phyloP scores from a whole-genome alignment of 2,113 vertebrate species.

The Platysternon megacephalum region DNA sequence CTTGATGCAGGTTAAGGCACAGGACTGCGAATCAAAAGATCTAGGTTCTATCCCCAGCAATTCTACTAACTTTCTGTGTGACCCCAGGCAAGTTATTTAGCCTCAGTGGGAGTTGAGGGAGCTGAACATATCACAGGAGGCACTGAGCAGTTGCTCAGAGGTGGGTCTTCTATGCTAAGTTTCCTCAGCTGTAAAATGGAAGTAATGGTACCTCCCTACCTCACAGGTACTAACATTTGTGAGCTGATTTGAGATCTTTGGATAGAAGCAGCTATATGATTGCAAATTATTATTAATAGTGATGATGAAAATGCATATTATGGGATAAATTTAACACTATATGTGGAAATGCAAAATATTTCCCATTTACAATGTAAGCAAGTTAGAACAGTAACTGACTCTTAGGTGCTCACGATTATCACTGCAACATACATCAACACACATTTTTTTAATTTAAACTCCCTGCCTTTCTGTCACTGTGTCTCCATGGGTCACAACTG shows the following conservation, averaged over 20 bases:
- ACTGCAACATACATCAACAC: neutral
- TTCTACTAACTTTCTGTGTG: fast-evolving
- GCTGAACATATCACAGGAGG: neutral
- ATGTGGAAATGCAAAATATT: neutral
- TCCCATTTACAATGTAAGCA: neutral
- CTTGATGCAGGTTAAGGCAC: neutral
- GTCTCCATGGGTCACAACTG: no score
- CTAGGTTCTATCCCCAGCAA: neutral
- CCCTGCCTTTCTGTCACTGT: neutral
- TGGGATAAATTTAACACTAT: neutral
- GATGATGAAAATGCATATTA: neutral
- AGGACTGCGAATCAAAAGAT: neutral
- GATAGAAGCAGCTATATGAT: neutral
- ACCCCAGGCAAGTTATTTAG: neutral
- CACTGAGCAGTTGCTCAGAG: neutral
- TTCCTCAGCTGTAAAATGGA: neutral
- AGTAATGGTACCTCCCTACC: neutral
- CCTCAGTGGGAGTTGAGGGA: neutral
- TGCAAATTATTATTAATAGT: neutral
- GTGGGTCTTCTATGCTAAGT: neutral
- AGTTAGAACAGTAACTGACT: neutral
- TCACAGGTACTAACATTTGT: neutral
- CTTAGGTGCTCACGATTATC: neutral
- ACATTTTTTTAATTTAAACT: neutral
- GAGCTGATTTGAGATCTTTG: neutral